Evolutionary conservation across 1,140 invertebrate genomes (phyloP).

Genomic region (Microplitis mediator): DNA sequence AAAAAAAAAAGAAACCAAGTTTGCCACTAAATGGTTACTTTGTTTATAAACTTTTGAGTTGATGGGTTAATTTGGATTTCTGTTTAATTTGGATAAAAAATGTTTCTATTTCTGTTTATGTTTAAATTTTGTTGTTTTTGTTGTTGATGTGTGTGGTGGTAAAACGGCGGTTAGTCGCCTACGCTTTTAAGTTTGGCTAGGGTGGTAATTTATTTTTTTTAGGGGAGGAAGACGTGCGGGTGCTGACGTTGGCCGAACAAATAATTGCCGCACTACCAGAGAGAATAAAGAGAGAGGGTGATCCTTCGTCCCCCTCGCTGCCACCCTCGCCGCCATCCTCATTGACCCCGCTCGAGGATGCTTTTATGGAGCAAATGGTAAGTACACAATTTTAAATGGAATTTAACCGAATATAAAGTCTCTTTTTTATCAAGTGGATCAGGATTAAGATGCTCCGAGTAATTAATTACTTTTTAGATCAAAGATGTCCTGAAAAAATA

Average conservation of each 20-base stretch:
- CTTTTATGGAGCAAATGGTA: slow-evolving; percentile 61
- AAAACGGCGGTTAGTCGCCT: slow-evolving; percentile 34
- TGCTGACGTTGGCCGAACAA: slow-evolving; percentile 93
- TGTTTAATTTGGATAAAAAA: background rate
- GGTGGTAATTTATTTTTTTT: slow-evolving; percentile 60
- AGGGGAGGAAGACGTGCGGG: slow-evolving; percentile 91
- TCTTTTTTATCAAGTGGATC: no score
- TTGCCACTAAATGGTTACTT: no score
- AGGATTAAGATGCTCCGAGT: no score
- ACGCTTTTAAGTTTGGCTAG: slow-evolving; percentile 46
- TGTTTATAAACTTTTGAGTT: no score
- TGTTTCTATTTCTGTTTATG: background rate
- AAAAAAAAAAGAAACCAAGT: no score
- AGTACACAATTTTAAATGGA: slow-evolving; percentile 7
- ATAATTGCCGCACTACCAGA: slow-evolving; percentile 98
- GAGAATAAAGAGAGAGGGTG: slow-evolving; percentile 80
- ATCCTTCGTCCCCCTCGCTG: slow-evolving; percentile 52
- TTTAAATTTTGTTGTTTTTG: background rate
- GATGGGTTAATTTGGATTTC: background rate
- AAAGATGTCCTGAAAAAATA: no score
- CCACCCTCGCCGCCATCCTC: slow-evolving; percentile 53
- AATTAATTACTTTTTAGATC: no score
- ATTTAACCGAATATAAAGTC: background rate
- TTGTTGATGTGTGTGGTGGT: slow-evolving; percentile 7
- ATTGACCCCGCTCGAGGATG: slow-evolving; percentile 55